phyloP scores from a whole-genome alignment of 2,797 vertebrate species.

The Cossypha polioptera region DNA sequence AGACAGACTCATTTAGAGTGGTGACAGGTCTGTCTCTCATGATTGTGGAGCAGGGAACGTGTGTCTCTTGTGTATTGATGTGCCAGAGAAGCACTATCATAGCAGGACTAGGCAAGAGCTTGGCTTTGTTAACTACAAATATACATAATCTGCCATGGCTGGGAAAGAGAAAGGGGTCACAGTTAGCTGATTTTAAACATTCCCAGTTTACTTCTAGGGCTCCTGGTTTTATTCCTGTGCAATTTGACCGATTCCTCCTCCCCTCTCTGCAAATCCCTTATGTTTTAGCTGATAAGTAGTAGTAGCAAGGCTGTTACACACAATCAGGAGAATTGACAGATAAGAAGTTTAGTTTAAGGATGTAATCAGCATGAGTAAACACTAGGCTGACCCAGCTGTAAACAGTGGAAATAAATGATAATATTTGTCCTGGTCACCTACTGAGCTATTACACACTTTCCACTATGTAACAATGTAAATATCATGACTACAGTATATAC shows the following conservation, averaged over 20 bases:
- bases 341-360: slow-evolving; percentile 68
- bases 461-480: slow-evolving; percentile 30
- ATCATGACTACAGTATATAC: not conserved
- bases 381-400: slow-evolving; percentile 55
- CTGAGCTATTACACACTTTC: slow-evolving; percentile 52
- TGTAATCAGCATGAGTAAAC: slow-evolving; percentile 65
- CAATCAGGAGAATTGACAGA: slow-evolving; percentile 47
- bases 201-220: not conserved
- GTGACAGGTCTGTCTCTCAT: not conserved
- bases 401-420: slow-evolving; percentile 61
- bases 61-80: not conserved
- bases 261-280: slow-evolving; percentile 5
- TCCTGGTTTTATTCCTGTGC: not conserved
- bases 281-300: slow-evolving; percentile 49
- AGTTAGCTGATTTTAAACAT: not conserved
- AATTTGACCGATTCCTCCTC: not conserved
- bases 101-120: not conserved
- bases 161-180: not conserved
- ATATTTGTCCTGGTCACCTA: slow-evolving; percentile 65
- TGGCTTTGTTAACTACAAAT: not conserved
- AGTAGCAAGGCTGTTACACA: slow-evolving; percentile 20
- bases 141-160: not conserved
- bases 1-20: not conserved
- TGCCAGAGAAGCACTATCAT: not conserved
- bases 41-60: not conserved